A percentile compares a stretch with the other conserved stretches of the same genome.
Conservation (phyloP, 1,140 invertebrate species). For the Microplitis demolitor region DNA sequence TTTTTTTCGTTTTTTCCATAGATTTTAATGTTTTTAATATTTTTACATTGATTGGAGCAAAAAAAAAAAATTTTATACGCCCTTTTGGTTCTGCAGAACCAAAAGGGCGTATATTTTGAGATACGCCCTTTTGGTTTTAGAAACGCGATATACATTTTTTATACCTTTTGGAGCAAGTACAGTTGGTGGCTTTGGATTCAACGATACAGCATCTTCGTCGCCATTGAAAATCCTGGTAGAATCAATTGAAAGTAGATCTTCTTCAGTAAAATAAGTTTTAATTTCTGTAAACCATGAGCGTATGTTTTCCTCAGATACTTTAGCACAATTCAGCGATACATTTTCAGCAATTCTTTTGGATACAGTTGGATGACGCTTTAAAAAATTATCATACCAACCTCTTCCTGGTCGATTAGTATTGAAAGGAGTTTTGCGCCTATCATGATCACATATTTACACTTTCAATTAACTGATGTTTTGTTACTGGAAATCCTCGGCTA, state of each 20-base stretch:
- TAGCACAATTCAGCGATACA: constrained; percentile 22
- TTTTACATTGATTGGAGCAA: too few species aligned
- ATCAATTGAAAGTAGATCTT: background rate
- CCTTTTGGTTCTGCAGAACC: too few species aligned
- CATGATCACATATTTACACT: constrained; percentile 43
- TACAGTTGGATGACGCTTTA: constrained; percentile 38
- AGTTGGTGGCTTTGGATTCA: too few species aligned
- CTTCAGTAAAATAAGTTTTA: background rate
- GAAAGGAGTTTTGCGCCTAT: constrained; percentile 41
- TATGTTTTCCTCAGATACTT: background rate
- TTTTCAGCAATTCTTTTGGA: constrained; percentile 40
- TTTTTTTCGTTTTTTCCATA: too few species aligned
- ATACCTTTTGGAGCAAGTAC: background rate
- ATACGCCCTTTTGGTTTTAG: too few species aligned
- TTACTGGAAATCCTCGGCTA: background rate
- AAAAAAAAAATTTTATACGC: too few species aligned
- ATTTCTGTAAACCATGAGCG: background rate
- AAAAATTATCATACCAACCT: constrained; percentile 41
- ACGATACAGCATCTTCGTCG: background rate
- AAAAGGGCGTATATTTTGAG: too few species aligned
- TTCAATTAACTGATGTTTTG: constrained; percentile 31
- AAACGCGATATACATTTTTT: background rate
- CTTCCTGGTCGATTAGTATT: constrained; percentile 40
- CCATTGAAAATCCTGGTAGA: background rate
- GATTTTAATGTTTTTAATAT: too few species aligned